A percentile compares a stretch with the other conserved stretches of the same genome.
These are phyloP conservation scores for Sarotherodon lohbergeri DNA, from an alignment of 2,113 vertebrate species.

Conservation along the genomic window DNA sequence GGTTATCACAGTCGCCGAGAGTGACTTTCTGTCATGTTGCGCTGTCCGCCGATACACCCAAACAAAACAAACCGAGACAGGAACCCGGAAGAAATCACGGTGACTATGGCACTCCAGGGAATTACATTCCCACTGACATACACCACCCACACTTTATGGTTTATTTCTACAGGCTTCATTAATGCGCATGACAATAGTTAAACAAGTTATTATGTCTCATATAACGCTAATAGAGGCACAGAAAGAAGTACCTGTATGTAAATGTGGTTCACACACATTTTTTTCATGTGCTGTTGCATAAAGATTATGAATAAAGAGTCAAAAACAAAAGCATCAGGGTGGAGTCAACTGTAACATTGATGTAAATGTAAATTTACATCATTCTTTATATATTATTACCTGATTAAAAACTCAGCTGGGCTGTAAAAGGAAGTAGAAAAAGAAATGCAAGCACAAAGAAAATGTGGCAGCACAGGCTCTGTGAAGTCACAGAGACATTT, in stretches of 20 bases:
- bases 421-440: not conserved
- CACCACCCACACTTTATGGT: not conserved
- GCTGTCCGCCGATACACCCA: not conserved
- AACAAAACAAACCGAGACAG: constrained; percentile 33
- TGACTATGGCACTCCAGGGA: constrained; percentile 21
- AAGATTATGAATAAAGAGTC: not conserved
- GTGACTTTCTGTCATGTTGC: not conserved
- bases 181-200: not conserved
- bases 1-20: not conserved
- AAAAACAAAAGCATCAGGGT: not conserved
- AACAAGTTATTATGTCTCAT: not conserved
- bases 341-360: not conserved
- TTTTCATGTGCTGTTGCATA: not conserved
- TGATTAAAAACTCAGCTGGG: not conserved
- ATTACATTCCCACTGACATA: not conserved
- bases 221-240: not conserved
- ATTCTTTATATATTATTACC: not conserved
- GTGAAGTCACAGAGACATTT: not conserved
- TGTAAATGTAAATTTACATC: not conserved
- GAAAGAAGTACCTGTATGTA: not conserved
- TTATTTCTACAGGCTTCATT: not conserved
- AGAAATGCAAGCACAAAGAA: not conserved
- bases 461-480: not conserved
- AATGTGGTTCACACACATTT: not conserved
- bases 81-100: constrained; percentile 64